Conservation (phyloP, 2,888 invertebrate species). For the Rhodophaea formosa region DNA sequence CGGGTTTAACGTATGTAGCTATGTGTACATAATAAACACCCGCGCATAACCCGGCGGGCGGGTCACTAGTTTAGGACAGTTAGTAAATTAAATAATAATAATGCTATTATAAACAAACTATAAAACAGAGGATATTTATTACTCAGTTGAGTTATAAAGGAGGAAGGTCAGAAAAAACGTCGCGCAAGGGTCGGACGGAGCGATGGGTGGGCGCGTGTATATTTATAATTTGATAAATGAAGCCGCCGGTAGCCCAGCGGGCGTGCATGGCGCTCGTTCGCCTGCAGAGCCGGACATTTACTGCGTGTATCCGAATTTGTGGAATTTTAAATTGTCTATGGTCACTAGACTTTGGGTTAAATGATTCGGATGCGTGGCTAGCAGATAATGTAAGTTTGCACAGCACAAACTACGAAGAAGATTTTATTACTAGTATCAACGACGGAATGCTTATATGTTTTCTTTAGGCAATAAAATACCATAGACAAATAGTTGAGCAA, state of each 20-base stretch:
- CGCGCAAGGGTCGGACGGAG: slow-evolving; percentile 43
- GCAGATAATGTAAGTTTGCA: too few species aligned
- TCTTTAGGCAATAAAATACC: too few species aligned
- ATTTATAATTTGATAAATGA: slow-evolving; percentile 72
- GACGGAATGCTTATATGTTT: too few species aligned
- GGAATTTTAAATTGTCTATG: slow-evolving; percentile 4
- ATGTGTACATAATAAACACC: too few species aligned
- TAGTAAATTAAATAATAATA: background rate
- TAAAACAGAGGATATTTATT: slow-evolving; percentile 14
- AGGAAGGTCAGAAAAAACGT: slow-evolving; percentile 19
- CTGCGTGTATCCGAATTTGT: slow-evolving; percentile 13
- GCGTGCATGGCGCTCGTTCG: slow-evolving; percentile 47
- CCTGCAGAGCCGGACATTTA: slow-evolving; percentile 15
- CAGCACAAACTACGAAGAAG: too few species aligned
- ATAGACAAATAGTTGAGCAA: too few species aligned
- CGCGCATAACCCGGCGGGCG: too few species aligned
- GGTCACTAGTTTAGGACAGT: too few species aligned
- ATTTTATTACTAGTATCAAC: too few species aligned
- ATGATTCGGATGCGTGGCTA: too few species aligned
- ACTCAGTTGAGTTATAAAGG: background rate
- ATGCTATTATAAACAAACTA: slow-evolving; percentile 2
- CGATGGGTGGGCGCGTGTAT: slow-evolving; percentile 50
- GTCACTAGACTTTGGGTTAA: too few species aligned
- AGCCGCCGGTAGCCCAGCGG: slow-evolving; percentile 60
- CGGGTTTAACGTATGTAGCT: too few species aligned